These are phyloP conservation scores for Cephalophus harveyi DNA, from an alignment of 2,113 vertebrate genomes.

Conservation along the genomic window DNA sequence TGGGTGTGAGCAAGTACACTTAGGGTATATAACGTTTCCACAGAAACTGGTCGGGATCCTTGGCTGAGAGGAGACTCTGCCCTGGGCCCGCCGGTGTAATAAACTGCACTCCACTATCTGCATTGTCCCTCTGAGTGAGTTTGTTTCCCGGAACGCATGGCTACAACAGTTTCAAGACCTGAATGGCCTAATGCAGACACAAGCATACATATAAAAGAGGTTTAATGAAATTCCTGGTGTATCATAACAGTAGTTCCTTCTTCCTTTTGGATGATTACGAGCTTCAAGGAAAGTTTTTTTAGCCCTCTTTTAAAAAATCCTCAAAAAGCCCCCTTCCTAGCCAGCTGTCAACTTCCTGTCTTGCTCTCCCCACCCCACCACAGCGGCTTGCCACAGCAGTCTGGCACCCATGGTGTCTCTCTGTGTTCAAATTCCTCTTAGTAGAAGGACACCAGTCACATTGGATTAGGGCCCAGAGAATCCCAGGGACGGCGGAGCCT, in stretches of 20 bases:
- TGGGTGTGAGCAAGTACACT: no score
- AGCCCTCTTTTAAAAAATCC: background rate
- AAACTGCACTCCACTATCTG: no score
- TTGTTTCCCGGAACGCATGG: no score
- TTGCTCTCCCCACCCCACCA: background rate
- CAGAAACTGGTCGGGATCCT: no score
- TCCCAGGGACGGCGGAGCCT: no score
- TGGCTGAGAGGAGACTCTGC: no score
- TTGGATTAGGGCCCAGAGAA: background rate
- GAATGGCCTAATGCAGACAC: no score
- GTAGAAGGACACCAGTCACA: background rate
- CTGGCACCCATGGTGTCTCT: background rate
- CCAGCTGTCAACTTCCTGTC: background rate
- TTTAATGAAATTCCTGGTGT: background rate
- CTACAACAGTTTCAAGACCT: background rate
- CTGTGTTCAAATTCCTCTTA: background rate
- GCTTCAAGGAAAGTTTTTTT: background rate
- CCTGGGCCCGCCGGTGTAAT: no score
- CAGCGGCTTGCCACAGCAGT: background rate
- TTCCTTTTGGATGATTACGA: background rate
- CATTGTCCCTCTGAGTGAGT: no score
- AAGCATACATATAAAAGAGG: background rate
- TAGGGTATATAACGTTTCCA: no score
- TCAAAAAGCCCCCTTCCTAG: background rate
- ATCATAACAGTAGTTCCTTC: background rate